Base-by-base conservation (phyloP, 2,797 vertebrate species). In the Somateria mollissima region DNA sequence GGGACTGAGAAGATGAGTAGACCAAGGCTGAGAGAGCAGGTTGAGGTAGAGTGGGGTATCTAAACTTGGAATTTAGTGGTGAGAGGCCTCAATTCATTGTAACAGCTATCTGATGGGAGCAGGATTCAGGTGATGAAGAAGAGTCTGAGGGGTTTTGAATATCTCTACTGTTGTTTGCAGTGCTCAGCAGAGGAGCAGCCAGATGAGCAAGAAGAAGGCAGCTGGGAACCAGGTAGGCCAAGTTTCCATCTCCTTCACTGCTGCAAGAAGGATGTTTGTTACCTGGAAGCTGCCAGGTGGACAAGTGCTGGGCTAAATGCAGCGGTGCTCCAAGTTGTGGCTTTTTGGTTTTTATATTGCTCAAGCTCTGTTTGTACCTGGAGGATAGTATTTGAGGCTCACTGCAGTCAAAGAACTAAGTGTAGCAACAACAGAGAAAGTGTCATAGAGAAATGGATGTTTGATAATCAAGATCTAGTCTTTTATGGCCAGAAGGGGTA, bases 121-220 rank as follows among this genome's bases (percentile, higher is more conserved):
- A 92, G 70, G 53, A 67, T 82, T 83, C n/a, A 81, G 58, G 30
- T 85, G 30, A 41, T 60, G 10, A 20, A 77, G 75, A 64, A 66
- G 58, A 87, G 30, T 69, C 60, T 94, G 82, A 53, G 91, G 47
- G 58, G 64, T 72, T 86, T 90, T 93, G 72, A 96, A 93, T 64
- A 41, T 80, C 66, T 94, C 71, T 80, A 73, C 47, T 87, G 81
- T 96, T 88, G 72, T 95, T 96, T 96, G 25, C 96, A 99, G 99
- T 85, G 99, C 99, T 94, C 99, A 99, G 97, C 99, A 99, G 97
- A 98, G 99, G 94, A 99, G 99, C 98, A 99, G 92, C 97, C 99
- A 99, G 97, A 98, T 98, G 98, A 99, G 93, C 97, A 99, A 99
- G 98, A 99, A 99, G 98, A 99, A 99, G 94, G 97, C 99, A 57